Evolutionary conservation across 2,888 invertebrate genomes (phyloP), one percentile per base, ranked within the genome.

Genomic region (Tuberolachnus salignus): DNA sequence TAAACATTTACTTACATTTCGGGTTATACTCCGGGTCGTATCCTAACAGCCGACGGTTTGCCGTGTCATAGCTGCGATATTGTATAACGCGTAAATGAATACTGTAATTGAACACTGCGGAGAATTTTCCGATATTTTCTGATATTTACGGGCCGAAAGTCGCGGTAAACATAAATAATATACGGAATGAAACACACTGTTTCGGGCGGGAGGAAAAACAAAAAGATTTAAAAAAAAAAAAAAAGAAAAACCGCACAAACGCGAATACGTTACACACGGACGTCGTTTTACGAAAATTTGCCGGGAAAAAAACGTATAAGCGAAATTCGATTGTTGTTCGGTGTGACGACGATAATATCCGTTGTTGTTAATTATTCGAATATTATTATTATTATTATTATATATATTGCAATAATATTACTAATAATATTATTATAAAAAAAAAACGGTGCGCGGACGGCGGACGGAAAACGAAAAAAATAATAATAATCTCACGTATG

Each of bases 1-100:
- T n/a, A n/a, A n/a, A n/a, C n/a, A n/a, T n/a, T 16, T 23, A 55
- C 70, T 70, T 21, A 70, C 70, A 23, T 69, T 69, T 55, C 67
- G 34, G 23, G 44, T 19, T 49, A 9, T 13, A 42, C 42, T 16
- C 11, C 23, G 14, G 34, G n/a, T 19, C 4, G 14, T 55, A 55
- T 70, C 70, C 70, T 70, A 70, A 44, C 42, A 55, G 21, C 26
- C 4, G 55, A 14, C 21, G 53, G 26, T 8, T 16, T 69, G 69
- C 8, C 21, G 23, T 10, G 21, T 69, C 69, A 69, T 69, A 14
- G 55, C 42, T 23, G 23, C 49, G 16, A n/a, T n/a, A n/a, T n/a
- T n/a, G n/a, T n/a, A n/a, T n/a, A n/a, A n/a, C n/a, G n/a, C n/a
- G n/a, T n/a, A n/a, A n/a, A n/a, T n/a, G n/a, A n/a, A n/a, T n/a